Evolutionary conservation across 2,113 vertebrate species (phyloP), one percentile per base, ranked within the genome.

Genomic region (Pelecanus crispus): DNA sequence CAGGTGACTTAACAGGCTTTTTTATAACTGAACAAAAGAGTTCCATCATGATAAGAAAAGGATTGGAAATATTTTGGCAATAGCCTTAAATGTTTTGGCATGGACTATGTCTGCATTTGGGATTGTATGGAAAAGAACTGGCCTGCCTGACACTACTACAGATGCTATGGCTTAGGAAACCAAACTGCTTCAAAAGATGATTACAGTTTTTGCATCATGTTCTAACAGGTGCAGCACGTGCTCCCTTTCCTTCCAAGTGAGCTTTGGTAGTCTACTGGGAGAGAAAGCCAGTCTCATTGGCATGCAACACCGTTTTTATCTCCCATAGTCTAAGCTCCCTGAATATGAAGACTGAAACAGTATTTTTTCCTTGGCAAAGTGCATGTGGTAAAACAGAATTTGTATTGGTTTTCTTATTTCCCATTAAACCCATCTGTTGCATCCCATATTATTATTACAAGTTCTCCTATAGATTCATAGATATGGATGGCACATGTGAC

Each of bases 381-480:
- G 13, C 31, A 36, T 42, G 49, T 42, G 36, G 53, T 25, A 86
- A 86, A 85, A 77, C 38, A 74, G 56, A 82, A 87, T 82, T 89
- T 87, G 52, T 49, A 66, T 87, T 94, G 92, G 61, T 91, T 96
- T 96, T 81, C 81, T 87, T 65, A 55, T n/a, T 96, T 89, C n/a
- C 80, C 53, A 62, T 75, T 78, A 87, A 94, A 53, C 5, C 31
- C 66, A 92, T 88, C 86, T 94, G 91, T 91, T 94, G 89, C 66
- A 92, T 47, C 29, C 52, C 32, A 14, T 71, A 88, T 68, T 88
- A 67, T 84, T 91, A 70, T 44, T 77, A 55, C 65, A 92, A 65
- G 22, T 86, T 87, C 29, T 88, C 71, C 42, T 67, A 50, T 7
- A 80, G 20, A 88, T 87, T 75, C 86, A 50, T 34, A 87, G 70